These are phyloP conservation scores for Melinaea menophilus DNA, from an alignment of 2,888 invertebrate genomes.

Conservation along the genomic window DNA sequence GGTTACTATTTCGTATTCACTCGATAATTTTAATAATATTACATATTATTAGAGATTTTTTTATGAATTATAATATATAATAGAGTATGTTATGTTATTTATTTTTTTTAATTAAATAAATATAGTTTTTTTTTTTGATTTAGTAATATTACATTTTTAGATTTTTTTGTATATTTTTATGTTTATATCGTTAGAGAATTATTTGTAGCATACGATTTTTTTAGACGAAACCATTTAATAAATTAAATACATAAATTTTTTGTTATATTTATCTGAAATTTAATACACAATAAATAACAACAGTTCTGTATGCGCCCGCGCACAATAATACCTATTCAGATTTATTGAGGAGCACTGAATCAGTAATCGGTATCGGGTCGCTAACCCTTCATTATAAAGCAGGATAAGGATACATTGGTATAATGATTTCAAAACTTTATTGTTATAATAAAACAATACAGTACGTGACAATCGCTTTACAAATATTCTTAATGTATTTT, in stretches of 20 bases:
- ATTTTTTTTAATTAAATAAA: background rate
- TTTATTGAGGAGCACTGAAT: conserved; percentile 62
- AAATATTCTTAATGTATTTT: background rate
- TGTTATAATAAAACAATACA: conserved; percentile 20
- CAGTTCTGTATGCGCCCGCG: conserved; percentile 63
- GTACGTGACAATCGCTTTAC: background rate
- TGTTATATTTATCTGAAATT: conserved; percentile 43
- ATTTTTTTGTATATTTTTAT: too few species aligned
- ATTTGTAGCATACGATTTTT: too few species aligned
- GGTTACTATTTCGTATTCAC: conserved; percentile 8
- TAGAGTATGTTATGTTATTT: background rate
- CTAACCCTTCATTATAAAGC: conserved; percentile 56
- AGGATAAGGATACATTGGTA: conserved; percentile 43
- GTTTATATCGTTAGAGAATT: too few species aligned
- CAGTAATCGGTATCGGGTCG: conserved; percentile 58
- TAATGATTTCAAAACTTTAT: conserved; percentile 38
- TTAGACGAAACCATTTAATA: too few species aligned
- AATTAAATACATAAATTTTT: background rate
- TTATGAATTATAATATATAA: background rate
- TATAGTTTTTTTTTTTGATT: too few species aligned
- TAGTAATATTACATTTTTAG: too few species aligned
- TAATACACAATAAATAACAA: conserved; percentile 55
- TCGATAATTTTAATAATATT: conserved; percentile 2
- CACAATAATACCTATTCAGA: conserved; percentile 70
- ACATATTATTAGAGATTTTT: background rate